phyloP scores from a whole-genome alignment of 2,888 invertebrate genomes.

The Plagodis dolabraria region DNA sequence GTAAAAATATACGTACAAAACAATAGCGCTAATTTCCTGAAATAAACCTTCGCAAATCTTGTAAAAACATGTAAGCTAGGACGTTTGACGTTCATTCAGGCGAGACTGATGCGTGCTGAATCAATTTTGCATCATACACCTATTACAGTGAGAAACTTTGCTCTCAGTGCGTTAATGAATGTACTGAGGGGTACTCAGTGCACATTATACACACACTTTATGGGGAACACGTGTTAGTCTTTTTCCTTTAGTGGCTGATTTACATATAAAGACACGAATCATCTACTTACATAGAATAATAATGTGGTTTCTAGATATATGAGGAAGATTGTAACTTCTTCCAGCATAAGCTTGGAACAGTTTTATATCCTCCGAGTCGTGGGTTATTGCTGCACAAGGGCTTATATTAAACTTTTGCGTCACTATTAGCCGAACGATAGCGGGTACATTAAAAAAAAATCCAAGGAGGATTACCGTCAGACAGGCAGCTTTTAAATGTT shows the following conservation, averaged over 20 bases:
- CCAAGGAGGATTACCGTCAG: too few species aligned
- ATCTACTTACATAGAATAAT: conserved; percentile 10
- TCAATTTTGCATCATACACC: conserved; percentile 51
- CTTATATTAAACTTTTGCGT: too few species aligned
- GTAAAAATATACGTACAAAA: conserved; percentile 19
- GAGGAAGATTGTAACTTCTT: too few species aligned
- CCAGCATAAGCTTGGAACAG: too few species aligned
- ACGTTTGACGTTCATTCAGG: conserved; percentile 36
- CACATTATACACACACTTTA: conserved; percentile 15
- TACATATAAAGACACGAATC: conserved; percentile 13
- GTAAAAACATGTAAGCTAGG: conserved; percentile 42
- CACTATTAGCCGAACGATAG: too few species aligned
- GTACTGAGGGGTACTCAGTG: conserved; percentile 4
- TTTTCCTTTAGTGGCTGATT: conserved; percentile 18
- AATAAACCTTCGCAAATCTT: conserved; percentile 31
- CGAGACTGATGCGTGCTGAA: conserved; percentile 55
- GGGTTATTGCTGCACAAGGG: too few species aligned
- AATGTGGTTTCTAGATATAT: background rate
- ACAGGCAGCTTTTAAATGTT: too few species aligned
- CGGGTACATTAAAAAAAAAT: too few species aligned
- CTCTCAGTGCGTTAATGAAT: conserved; percentile 36
- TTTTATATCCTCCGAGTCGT: too few species aligned
- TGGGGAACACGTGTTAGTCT: conserved; percentile 23
- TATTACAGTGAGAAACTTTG: conserved; percentile 39
- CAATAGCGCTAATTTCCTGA: conserved; percentile 37